Evolutionary conservation across 2,113 vertebrate species (phyloP).

Genomic region (Pipra filicauda): DNA sequence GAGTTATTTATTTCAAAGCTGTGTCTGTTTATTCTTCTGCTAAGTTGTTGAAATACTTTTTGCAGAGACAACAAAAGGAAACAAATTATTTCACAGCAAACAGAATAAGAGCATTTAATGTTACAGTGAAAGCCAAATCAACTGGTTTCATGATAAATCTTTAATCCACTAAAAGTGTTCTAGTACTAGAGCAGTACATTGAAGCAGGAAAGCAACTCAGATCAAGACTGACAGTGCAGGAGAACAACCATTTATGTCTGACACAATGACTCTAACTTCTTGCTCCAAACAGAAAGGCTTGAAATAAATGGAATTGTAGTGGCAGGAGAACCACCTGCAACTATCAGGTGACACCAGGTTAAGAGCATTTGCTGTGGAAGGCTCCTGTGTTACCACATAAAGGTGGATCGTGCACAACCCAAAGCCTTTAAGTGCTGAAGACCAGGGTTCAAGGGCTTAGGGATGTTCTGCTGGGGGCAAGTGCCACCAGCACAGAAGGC

Average conservation of each 20-base stretch:
- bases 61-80: not conserved
- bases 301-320: not conserved
- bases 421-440: not conserved
- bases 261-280: not conserved
- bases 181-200: fast-evolving
- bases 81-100: constrained; percentile 12
- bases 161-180: not conserved
- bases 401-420: not conserved
- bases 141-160: constrained; percentile 4
- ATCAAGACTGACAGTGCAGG: not conserved
- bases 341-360: not conserved
- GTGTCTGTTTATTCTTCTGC: not conserved
- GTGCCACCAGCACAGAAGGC: not conserved
- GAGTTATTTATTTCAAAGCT: constrained; percentile 16
- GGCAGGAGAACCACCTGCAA: not conserved
- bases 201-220: not conserved
- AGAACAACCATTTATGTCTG: not conserved
- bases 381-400: not conserved
- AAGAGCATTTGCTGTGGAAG: not conserved
- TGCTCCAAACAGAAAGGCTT: not conserved
- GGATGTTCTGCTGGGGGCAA: fast-evolving
- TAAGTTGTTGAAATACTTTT: constrained; percentile 5
- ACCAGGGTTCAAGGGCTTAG: not conserved
- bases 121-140: not conserved
- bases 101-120: not conserved